phyloP scores from a whole-genome alignment of 2,888 invertebrate genomes.

The Tenthredo mesomela region DNA sequence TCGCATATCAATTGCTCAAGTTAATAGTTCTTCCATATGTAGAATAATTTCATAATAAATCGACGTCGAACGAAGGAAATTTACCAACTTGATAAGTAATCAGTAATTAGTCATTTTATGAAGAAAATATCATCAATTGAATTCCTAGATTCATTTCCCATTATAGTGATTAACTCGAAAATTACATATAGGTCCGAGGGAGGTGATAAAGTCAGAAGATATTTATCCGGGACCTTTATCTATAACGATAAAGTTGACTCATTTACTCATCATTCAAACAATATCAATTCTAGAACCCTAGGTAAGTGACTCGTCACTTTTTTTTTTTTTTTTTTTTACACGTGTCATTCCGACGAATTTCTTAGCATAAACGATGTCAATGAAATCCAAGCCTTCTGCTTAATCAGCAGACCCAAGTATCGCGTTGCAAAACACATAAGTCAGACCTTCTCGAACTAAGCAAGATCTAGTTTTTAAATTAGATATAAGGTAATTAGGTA shows the following conservation, averaged over 20 bases:
- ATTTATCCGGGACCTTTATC: background rate
- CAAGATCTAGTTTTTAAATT: slow-evolving; percentile 5
- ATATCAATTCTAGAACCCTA: background rate
- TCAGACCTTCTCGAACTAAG: background rate
- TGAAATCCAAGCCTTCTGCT: slow-evolving; percentile 33
- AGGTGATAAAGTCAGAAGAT: background rate
- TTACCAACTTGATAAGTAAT: background rate
- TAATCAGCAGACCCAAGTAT: slow-evolving; percentile 13
- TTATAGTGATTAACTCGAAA: background rate
- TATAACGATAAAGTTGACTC: background rate
- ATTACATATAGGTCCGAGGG: background rate
- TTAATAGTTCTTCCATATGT: background rate
- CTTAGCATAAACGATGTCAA: slow-evolving; percentile 20
- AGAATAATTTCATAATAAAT: background rate
- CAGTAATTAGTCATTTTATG: background rate
- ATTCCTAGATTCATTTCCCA: background rate
- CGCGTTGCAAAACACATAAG: slow-evolving; percentile 44
- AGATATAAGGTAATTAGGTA: background rate
- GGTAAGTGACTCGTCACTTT: slow-evolving; percentile 21
- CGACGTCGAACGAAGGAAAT: background rate
- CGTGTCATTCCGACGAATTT: slow-evolving; percentile 37
- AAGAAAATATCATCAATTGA: background rate
- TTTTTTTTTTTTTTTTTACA: slow-evolving; percentile 20
- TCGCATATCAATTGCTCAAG: slow-evolving; percentile 8
- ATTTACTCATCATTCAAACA: background rate